Evolutionary conservation across 2,797 vertebrate genomes (phyloP).

Genomic region (Hippoglossus hippoglossus): DNA sequence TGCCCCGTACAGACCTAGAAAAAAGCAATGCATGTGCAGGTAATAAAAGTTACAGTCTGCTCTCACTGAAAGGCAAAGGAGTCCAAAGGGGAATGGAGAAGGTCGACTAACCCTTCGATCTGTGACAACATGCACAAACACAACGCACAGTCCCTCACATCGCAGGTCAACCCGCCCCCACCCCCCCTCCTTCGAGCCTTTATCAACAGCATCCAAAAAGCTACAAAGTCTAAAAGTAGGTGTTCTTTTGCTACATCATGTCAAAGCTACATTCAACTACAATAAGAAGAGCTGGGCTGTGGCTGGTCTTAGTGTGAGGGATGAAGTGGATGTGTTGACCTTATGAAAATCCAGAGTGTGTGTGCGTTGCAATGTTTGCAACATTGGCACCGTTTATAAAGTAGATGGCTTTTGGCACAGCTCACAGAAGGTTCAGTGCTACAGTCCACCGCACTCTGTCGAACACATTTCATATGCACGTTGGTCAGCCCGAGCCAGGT

Average conservation of each 20-base stretch:
- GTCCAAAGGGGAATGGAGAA: constrained; percentile 68
- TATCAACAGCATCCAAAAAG: constrained; percentile 82
- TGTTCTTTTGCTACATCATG: constrained; percentile 87
- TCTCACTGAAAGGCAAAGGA: constrained; percentile 64
- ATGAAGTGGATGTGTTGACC: constrained; percentile 63
- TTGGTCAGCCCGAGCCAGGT: constrained; percentile 54
- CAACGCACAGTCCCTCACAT: constrained; percentile 77
- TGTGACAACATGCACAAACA: constrained; percentile 87
- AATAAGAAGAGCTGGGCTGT: constrained; percentile 84
- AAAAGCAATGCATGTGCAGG: constrained; percentile 77
- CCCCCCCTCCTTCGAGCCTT: constrained; percentile 59
- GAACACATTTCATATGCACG: constrained; percentile 49
- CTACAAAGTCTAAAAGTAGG: constrained; percentile 84
- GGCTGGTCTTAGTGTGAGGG: constrained; percentile 85
- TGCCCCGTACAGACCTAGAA: constrained; percentile 64
- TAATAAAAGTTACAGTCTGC: constrained; percentile 76
- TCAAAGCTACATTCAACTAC: constrained; percentile 89
- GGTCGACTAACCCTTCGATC: constrained; percentile 82
- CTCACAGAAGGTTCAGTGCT: constrained; percentile 51
- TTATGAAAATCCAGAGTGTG: constrained; percentile 44
- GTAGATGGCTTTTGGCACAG: constrained; percentile 76
- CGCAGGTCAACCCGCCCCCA: constrained; percentile 57
- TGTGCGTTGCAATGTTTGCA: constrained; percentile 55
- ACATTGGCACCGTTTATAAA: constrained; percentile 70
- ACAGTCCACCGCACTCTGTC: constrained; percentile 47